Evolutionary conservation across 92 coral and sea anemone species (phyloP).

Genomic region (Epizoanthus ramosus): DNA sequence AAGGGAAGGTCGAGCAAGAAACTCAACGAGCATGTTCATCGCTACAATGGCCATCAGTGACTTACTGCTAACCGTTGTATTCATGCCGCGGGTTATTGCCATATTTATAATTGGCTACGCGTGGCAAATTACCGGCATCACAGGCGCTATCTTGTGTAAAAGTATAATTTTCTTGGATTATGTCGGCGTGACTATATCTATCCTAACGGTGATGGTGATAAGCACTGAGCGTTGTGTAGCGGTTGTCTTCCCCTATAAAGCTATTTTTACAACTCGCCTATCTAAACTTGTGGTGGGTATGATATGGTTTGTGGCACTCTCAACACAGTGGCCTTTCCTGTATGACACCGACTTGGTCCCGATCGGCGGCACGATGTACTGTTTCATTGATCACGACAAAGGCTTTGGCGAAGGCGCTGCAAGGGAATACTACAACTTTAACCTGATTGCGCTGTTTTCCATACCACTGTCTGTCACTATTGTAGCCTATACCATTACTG

Average conservation of each 20-base stretch:
- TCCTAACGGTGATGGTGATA: conserved; percentile 68
- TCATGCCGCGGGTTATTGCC: conserved; percentile 69
- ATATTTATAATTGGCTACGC: conserved; percentile 49
- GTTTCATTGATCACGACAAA: conserved; percentile 47
- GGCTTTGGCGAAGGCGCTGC: conserved; percentile 53
- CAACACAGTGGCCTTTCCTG: conserved; percentile 54
- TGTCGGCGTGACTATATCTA: conserved; percentile 41
- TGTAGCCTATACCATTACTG: conserved; percentile 53
- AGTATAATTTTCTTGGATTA: conserved; percentile 54
- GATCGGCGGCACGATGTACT: conserved; percentile 3
- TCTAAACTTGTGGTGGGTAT: conserved; percentile 31
- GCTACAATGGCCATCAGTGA: conserved; percentile 67
- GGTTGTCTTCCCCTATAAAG: conserved; percentile 54
- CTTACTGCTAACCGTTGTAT: conserved; percentile 51
- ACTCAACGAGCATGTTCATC: conserved; percentile 58
- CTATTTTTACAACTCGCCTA: conserved; percentile 33
- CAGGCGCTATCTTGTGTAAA: conserved; percentile 50
- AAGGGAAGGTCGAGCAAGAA: conserved; percentile 44
- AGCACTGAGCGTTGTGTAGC: conserved; percentile 72
- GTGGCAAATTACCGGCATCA: conserved; percentile 55
- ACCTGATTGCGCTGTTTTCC: conserved; percentile 50
- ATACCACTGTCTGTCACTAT: conserved; percentile 52
- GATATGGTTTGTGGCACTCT: conserved; percentile 53
- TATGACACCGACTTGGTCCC: conserved; percentile 33
- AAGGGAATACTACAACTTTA: conserved; percentile 48